These are phyloP conservation scores for Drosophila subquinaria DNA, from an alignment of 2,888 invertebrate genomes.

Conservation along the genomic window DNA sequence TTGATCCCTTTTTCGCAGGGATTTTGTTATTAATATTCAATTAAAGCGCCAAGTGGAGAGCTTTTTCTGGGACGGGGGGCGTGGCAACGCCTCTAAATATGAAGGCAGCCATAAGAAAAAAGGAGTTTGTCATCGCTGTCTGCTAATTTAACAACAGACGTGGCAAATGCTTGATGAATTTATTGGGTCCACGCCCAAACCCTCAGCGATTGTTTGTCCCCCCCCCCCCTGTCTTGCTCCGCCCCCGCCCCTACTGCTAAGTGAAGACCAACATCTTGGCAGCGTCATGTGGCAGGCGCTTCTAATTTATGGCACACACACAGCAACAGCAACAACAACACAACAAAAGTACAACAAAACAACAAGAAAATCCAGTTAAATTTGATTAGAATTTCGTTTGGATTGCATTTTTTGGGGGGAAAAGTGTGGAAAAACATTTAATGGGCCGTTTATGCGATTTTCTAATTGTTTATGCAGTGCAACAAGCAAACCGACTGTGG, in stretches of 20 bases:
- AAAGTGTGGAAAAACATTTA: slow-evolving; percentile 53
- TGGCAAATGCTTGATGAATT: slow-evolving; percentile 53
- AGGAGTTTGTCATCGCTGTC: neutral
- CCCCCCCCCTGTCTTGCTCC: neutral
- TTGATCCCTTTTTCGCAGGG: slow-evolving; percentile 46
- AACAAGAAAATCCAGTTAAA: slow-evolving; percentile 18
- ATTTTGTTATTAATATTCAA: slow-evolving; percentile 81
- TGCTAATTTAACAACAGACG: slow-evolving; percentile 43
- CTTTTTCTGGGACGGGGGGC: neutral
- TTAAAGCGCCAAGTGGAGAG: slow-evolving; percentile 52
- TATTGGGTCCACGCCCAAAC: slow-evolving; percentile 52
- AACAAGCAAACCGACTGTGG: slow-evolving; percentile 41
- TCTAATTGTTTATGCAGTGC: slow-evolving; percentile 66
- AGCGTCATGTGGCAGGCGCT: slow-evolving; percentile 58
- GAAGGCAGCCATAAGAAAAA: neutral
- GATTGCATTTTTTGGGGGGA: slow-evolving; percentile 14
- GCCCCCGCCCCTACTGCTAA: neutral
- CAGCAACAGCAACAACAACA: neutral
- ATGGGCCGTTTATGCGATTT: slow-evolving; percentile 76
- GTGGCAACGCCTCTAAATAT: slow-evolving; percentile 13
- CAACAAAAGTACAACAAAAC: slow-evolving; percentile 1
- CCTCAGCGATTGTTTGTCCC: neutral
- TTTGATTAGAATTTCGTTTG: slow-evolving; percentile 37
- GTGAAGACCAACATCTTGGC: slow-evolving; percentile 38
- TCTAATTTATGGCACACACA: slow-evolving; percentile 51